Percentiles rank a stretch among this genome's conserved stretches.
These are phyloP conservation scores for Nixonia krombeini DNA, from an alignment of 1,140 invertebrate genomes.

Conservation along the genomic window DNA sequence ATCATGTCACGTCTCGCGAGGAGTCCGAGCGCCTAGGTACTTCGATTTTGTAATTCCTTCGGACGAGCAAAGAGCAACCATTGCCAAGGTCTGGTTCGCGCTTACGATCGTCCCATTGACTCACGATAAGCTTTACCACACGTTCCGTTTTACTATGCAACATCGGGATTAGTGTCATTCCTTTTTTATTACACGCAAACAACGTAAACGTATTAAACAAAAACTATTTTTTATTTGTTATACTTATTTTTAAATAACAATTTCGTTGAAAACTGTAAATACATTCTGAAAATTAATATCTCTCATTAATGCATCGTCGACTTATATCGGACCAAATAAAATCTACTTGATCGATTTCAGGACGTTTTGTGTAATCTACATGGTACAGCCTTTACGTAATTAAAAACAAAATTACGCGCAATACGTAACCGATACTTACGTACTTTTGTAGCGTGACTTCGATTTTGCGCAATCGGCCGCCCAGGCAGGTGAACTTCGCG, in stretches of 20 bases:
- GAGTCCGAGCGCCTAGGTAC: slow-evolving; percentile 16
- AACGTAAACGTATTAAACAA: too few species aligned
- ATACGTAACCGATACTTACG: slow-evolving; percentile 14
- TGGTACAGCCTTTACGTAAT: slow-evolving; percentile 21
- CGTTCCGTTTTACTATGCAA: neutral
- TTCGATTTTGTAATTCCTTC: slow-evolving; percentile 40
- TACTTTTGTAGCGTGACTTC: slow-evolving; percentile 39
- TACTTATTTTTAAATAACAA: too few species aligned
- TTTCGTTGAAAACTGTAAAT: too few species aligned
- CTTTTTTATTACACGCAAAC: neutral
- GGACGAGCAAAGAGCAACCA: slow-evolving; percentile 23
- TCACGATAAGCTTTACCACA: slow-evolving; percentile 9
- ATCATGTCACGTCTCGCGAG: slow-evolving; percentile 29
- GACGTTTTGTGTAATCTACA: too few species aligned
- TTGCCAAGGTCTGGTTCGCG: slow-evolving; percentile 31
- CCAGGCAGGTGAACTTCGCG: slow-evolving; percentile 21
- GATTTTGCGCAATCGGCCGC: slow-evolving; percentile 32
- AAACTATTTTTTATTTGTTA: too few species aligned
- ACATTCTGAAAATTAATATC: too few species aligned
- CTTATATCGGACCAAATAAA: too few species aligned
- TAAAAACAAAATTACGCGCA: slow-evolving; percentile 31
- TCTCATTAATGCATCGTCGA: too few species aligned
- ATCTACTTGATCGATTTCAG: too few species aligned
- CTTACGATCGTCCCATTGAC: slow-evolving; percentile 20
- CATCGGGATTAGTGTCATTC: slow-evolving; percentile 8